Base-by-base conservation (phyloP, 1,140 invertebrate genomes). In the Psix sp. region DNA sequence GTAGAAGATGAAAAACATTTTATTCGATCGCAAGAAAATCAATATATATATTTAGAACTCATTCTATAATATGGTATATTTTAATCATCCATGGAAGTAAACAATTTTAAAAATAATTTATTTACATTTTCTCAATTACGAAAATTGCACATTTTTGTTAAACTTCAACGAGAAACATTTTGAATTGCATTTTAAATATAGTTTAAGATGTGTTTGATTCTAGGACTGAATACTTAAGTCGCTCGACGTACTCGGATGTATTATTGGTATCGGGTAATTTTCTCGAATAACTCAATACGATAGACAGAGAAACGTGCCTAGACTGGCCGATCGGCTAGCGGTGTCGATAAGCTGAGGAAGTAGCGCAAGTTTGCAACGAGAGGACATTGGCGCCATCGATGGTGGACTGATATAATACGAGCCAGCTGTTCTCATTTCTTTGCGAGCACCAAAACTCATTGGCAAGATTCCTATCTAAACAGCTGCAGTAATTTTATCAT, bases 401-500 rank as follows among this genome's bases (percentile, higher is more conserved):
- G 73, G 38, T 52, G 43, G 51, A 11, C 26, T 36, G 77, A 71
- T 78, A 71, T n/a, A n/a, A n/a, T 75, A 78, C 73, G 72, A 81
- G 80, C 66, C 82, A 84, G 82, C 74, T 84, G 82, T 79, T 80
- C 67, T 74, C 48, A 48, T 79, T 81, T 62, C 71, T 52, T 60
- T 65, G 59, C 57, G 59, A 65, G 42, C 66, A 33, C 48, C 65
- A 24, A 7, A 29, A 39, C 66, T 70, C 54, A 26, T 73, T 66
- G 45, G 38, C 42, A 67, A 79, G 77, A 79, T 75, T 36, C 40
- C 40, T 80, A 79, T 80, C 73, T 48, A 11, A 18, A 46, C 80
- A 79, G 80, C 80, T 82, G 80, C 77, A 21, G 49, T 39, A 51
- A 13, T 13, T 35, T 13, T 35, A 29, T 35, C 33, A 35, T 35